Percentiles rank a stretch among this genome's conserved stretches.
Conservation (phyloP, 2,888 invertebrate species). For the Strigamia transsilvanica region DNA sequence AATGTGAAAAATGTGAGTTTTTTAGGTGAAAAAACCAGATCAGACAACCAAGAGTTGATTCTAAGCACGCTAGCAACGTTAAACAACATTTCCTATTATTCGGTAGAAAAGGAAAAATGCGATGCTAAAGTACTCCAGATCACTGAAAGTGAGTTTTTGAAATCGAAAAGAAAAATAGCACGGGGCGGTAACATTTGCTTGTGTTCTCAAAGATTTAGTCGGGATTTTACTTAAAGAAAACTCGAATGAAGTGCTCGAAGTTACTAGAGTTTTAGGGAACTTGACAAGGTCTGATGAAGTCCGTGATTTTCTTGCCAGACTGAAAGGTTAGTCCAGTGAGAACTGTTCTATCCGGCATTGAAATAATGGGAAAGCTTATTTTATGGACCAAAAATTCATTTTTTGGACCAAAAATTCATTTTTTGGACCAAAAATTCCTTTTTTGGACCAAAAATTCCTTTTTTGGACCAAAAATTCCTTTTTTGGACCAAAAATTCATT, state of each 20-base stretch:
- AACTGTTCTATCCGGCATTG: too few species aligned
- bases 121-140: slow-evolving; percentile 61
- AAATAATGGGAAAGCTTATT: too few species aligned
- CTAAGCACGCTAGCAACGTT: slow-evolving; percentile 81
- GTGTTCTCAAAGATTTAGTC: slow-evolving; percentile 53
- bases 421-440: too few species aligned
- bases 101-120: slow-evolving; percentile 60
- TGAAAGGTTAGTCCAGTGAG: slow-evolving; percentile 67
- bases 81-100: slow-evolving; percentile 79
- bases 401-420: too few species aligned
- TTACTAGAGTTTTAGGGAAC: slow-evolving; percentile 83
- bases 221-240: slow-evolving; percentile 60
- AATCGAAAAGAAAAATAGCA: not conserved
- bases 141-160: slow-evolving; percentile 62
- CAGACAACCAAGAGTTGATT: slow-evolving; percentile 73
- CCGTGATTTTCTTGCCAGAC: slow-evolving; percentile 73
- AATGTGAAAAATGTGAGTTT: not conserved
- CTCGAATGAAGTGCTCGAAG: slow-evolving; percentile 72
- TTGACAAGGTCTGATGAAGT: slow-evolving; percentile 76
- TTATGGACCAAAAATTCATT: too few species aligned
- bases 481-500: too few species aligned
- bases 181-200: too few species aligned
- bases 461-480: too few species aligned
- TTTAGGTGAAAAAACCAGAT: not conserved
- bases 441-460: too few species aligned